Evolutionary conservation across 1,140 invertebrate genomes (phyloP).

Genomic region (Megalopta genalis): DNA sequence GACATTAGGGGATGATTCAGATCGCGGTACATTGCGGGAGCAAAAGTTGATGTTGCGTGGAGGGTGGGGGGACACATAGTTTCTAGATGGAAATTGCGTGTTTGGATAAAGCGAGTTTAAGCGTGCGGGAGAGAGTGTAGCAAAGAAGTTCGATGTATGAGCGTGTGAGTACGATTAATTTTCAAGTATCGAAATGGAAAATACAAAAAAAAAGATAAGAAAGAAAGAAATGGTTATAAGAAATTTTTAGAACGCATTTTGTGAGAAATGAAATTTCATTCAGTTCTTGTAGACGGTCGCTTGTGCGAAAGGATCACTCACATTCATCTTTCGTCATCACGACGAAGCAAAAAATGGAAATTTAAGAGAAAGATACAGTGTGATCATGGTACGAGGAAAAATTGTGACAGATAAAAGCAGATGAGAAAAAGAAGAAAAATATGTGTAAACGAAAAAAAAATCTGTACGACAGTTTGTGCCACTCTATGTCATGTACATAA

Average conservation of each 20-base stretch:
- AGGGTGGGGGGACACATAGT: neutral
- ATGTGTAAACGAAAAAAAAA: constrained; percentile 41
- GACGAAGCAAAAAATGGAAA: neutral
- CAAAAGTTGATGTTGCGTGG: neutral
- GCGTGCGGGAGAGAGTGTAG: neutral
- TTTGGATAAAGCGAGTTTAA: neutral
- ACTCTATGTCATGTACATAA: constrained; percentile 73
- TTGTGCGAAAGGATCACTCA: constrained; percentile 10
- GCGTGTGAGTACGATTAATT: constrained; percentile 17
- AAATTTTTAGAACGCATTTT: constrained; percentile 8
- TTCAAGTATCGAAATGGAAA: neutral
- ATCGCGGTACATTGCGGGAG: neutral
- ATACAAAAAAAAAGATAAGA: neutral
- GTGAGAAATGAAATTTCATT: constrained; percentile 3
- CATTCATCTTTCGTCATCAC: neutral
- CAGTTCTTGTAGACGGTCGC: constrained; percentile 29
- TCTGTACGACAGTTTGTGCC: constrained; percentile 66
- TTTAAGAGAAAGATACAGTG: neutral
- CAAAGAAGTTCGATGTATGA: neutral
- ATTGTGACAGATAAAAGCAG: constrained; percentile 9
- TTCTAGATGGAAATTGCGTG: neutral
- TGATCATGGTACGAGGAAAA: constrained; percentile 21
- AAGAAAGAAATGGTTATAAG: neutral
- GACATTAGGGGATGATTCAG: neutral
- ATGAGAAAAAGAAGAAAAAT: constrained; percentile 4